phyloP scores from a whole-genome alignment of 2,797 vertebrate species.

The Neosilurus mollespiculum region DNA sequence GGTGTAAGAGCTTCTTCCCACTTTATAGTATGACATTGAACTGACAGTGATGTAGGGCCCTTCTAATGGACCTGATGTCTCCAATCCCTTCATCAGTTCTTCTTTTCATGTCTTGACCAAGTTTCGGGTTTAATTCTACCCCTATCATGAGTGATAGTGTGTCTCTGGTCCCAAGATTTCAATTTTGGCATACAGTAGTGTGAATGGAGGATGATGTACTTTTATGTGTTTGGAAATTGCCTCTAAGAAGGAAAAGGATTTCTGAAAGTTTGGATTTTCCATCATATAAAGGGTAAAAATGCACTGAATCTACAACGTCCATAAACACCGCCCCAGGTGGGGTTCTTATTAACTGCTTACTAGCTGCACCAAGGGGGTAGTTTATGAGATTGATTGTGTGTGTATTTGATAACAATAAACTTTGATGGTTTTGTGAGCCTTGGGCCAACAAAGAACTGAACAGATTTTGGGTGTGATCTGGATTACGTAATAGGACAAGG shows the following conservation, averaged over 20 bases:
- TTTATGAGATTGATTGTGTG: too few relatives aligned
- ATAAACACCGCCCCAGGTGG: neutral
- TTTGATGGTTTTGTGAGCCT: too few relatives aligned
- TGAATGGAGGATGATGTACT: neutral
- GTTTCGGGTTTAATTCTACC: neutral
- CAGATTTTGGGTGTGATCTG: too few relatives aligned
- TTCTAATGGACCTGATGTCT: neutral
- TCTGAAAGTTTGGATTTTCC: neutral
- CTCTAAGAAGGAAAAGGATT: neutral
- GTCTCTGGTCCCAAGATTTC: neutral
- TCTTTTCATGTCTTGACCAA: neutral
- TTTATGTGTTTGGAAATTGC: neutral
- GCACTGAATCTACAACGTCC: neutral
- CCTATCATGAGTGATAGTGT: neutral
- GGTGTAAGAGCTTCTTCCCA: neutral
- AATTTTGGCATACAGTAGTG: neutral
- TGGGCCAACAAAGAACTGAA: too few relatives aligned
- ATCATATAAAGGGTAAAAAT: neutral
- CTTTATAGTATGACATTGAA: too few relatives aligned
- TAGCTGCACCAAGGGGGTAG: too few relatives aligned
- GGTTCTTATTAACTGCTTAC: neutral
- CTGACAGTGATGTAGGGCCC: neutral
- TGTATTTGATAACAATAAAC: too few relatives aligned
- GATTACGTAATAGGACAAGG: too few relatives aligned
- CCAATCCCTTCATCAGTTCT: neutral